These are phyloP conservation scores for Ommatoiulus sabulosus DNA, from an alignment of 2,888 invertebrate genomes.

Conservation along the genomic window DNA sequence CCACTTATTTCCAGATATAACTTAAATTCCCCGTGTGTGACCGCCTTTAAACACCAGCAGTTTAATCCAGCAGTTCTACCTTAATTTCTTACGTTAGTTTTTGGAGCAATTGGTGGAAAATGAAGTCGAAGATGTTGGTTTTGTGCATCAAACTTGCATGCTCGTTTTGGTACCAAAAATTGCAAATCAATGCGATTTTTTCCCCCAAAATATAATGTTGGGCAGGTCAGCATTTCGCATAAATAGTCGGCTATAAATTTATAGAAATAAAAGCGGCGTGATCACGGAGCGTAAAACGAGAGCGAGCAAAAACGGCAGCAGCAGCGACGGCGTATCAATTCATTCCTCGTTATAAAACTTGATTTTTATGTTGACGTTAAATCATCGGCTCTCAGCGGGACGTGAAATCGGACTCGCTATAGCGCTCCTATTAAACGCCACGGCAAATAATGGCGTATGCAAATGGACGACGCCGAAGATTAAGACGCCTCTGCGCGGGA, in stretches of 20 bases:
- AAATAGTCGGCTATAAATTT: constrained; percentile 27
- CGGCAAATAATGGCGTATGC: neutral
- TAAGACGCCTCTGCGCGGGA: neutral
- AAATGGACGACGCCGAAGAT: neutral
- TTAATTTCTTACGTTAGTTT: too few species aligned
- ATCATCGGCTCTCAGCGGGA: constrained; percentile 6
- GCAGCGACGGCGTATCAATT: neutral
- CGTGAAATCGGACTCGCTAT: neutral
- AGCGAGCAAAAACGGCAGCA: neutral
- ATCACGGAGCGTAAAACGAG: neutral
- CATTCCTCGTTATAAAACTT: constrained; percentile 27
- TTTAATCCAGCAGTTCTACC: too few species aligned
- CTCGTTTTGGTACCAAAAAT: too few species aligned
- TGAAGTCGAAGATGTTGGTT: too few species aligned
- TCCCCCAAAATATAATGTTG: neutral
- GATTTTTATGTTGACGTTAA: constrained; percentile 5
- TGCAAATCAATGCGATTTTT: too few species aligned
- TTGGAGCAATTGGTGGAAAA: too few species aligned
- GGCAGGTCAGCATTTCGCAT: neutral
- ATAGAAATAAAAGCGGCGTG: neutral
- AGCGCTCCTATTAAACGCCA: neutral
- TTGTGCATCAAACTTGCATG: too few species aligned
- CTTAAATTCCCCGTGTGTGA: too few species aligned
- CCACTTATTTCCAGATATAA: too few species aligned
- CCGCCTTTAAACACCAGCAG: too few species aligned